Conservation (phyloP, 2,888 invertebrate genomes). For the Tanytarsus gracilentus region DNA sequence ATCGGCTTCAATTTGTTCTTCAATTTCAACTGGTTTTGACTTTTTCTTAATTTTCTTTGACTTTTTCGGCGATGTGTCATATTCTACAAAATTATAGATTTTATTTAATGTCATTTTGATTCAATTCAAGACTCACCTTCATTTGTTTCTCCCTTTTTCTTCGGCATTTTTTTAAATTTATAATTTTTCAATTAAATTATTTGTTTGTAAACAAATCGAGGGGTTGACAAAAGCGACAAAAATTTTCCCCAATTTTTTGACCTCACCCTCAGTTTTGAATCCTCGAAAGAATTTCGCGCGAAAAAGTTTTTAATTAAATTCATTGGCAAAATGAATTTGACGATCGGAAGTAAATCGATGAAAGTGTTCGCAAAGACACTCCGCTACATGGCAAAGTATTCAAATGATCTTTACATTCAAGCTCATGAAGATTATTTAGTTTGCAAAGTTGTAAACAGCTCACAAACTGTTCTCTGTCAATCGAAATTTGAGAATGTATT, state of each 20-base stretch:
- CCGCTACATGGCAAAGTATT: not conserved
- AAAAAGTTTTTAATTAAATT: too few species aligned
- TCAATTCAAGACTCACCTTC: not conserved
- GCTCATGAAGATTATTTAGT: not conserved
- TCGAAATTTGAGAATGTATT: not conserved
- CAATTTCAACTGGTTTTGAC: not conserved
- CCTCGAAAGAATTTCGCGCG: too few species aligned
- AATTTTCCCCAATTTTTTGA: too few species aligned
- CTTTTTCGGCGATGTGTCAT: not conserved
- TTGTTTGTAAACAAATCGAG: not conserved
- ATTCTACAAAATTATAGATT: not conserved
- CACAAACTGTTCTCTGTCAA: not conserved
- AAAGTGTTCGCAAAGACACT: not conserved
- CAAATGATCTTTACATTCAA: not conserved
- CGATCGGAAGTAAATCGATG: not conserved
- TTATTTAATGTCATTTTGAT: not conserved
- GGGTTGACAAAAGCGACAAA: not conserved
- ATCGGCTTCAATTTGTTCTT: not conserved
- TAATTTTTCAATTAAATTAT: not conserved
- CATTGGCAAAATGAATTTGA: not conserved
- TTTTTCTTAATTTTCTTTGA: too few species aligned
- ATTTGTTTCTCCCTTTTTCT: constrained; percentile 10
- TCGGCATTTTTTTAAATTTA: constrained; percentile 4
- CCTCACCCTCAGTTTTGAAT: too few species aligned
- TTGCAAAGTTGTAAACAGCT: not conserved